Base-by-base conservation (phyloP, 2,888 invertebrate genomes). In the Vannuccia rotundouncinata region DNA sequence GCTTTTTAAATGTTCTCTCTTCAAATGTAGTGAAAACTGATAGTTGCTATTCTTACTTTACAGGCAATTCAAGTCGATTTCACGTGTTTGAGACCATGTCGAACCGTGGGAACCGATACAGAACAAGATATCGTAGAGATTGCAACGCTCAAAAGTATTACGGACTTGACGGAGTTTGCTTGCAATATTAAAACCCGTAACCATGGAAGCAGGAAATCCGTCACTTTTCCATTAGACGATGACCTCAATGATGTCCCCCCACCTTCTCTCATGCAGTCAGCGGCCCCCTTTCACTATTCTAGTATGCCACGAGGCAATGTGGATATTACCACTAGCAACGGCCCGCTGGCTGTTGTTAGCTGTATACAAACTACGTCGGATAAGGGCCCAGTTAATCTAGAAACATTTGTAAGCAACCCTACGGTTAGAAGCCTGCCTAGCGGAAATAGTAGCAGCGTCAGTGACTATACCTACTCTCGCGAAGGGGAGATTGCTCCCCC, bases 61-160 rank as follows among this genome's bases (percentile, higher is more conserved):
- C 22, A 66, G 66, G 5, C 66, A 66, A 66, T 66, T 13, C 66
- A 66, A 27, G 66, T 66, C 5, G 66, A 66, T 27, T 66, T 66
- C 17, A 13, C 66, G 25, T 66, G 66, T 66, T 22, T 66, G 25
- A 5, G 66, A 22, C 66, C 5, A 5, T 66, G 66, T 27, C 66
- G 66, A 22, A 66, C 66, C 5, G 66, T 66, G 5, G 66, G 66
- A 22, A 66, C 66, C 2, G 66, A 66, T 22, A 66, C 22, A 2
- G 66, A 66, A 22, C 66, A 66, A 27, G 66, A 66, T 22, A 66
- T 66, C 66, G 66, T 66, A 2, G 66, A 66, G 66, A 66, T 66
- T 22, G 66, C 25, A 22, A 66, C 66, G 22, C 5, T 66, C 5
- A 66, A 66, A 5, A 66, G 22, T 66, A 22, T 22, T 22, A 22